Evolutionary conservation across 1,140 invertebrate species (phyloP).

Genomic region (Drosophila asahinai): DNA sequence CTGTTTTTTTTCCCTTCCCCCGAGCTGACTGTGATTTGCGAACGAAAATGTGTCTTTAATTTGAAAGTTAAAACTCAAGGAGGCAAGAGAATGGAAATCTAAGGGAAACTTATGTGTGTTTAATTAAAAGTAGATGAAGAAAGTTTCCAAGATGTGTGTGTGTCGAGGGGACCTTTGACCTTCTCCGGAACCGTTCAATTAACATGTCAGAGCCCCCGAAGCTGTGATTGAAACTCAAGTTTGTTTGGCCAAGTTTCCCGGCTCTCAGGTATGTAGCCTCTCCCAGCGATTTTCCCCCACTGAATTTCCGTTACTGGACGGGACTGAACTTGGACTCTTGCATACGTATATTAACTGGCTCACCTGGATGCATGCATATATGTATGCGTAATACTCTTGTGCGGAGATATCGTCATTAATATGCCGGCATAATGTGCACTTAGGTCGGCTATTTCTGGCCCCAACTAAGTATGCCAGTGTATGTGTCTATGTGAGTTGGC

Average conservation of each 20-base stretch:
- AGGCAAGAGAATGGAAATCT: conserved; percentile 32
- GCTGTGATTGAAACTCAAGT: conserved; percentile 36
- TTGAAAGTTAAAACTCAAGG: conserved; percentile 66
- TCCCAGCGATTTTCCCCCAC: background rate
- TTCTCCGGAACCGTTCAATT: conserved; percentile 26
- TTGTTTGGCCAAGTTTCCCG: conserved; percentile 30
- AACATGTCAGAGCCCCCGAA: conserved; percentile 30
- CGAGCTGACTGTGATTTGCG: conserved; percentile 45
- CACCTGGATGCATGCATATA: conserved; percentile 3
- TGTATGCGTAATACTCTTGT: conserved; percentile 24
- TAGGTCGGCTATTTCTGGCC: conserved; percentile 53
- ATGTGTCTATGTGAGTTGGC: conserved; percentile 30
- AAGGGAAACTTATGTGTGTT: conserved; percentile 30
- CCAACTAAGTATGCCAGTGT: background rate
- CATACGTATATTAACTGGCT: conserved; percentile 28
- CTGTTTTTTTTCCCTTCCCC: background rate
- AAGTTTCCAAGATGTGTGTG: conserved; percentile 10
- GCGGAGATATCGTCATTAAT: conserved; percentile 58
- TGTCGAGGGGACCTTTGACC: conserved; percentile 2
- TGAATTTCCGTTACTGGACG: conserved; percentile 9
- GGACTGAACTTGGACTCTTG: background rate
- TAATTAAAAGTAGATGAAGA: conserved; percentile 45
- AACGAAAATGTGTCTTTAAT: conserved; percentile 76
- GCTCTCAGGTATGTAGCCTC: background rate
- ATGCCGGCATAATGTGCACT: conserved; percentile 64